Evolutionary conservation across 1,140 invertebrate species (phyloP).

Genomic region (Reticulitermes speratus): DNA sequence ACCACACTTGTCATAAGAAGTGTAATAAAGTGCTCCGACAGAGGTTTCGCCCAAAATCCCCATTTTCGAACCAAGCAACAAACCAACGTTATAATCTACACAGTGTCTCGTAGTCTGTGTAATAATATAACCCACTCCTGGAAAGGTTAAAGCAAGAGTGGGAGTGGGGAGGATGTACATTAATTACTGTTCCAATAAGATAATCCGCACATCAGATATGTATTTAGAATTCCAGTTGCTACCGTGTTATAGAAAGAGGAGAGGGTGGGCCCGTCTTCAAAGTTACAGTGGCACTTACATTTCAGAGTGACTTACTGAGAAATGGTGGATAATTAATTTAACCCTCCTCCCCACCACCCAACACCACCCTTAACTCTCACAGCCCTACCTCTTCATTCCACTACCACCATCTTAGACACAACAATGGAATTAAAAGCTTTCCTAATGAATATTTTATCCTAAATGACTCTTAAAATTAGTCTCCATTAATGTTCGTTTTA

Average conservation of each 20-base stretch:
- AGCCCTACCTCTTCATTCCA: background rate
- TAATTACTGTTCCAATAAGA: conserved; percentile 3
- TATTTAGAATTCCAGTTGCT: background rate
- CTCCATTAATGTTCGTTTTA: conserved; percentile 13
- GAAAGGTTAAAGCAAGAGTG: no score
- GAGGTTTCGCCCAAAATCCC: background rate
- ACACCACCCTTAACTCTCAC: background rate
- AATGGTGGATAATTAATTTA: conserved; percentile 15
- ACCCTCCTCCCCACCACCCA: background rate
- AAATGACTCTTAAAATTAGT: conserved; percentile 9
- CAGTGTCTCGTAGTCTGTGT: background rate
- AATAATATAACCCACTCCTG: background rate
- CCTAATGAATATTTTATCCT: conserved; percentile 2
- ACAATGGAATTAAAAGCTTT: conserved; percentile 7
- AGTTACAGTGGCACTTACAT: conserved; percentile 11
- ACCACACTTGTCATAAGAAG: background rate
- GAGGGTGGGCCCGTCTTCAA: no score
- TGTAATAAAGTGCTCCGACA: background rate
- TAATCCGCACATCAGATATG: background rate
- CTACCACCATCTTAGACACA: background rate
- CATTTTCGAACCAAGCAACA: background rate
- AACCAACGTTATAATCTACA: background rate
- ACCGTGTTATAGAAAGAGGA: background rate
- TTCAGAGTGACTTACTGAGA: conserved; percentile 4
- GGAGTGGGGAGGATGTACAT: background rate